Evolutionary conservation across 2,888 invertebrate species (phyloP), one percentile per base, ranked within the genome.

Genomic region (Timandra comae): DNA sequence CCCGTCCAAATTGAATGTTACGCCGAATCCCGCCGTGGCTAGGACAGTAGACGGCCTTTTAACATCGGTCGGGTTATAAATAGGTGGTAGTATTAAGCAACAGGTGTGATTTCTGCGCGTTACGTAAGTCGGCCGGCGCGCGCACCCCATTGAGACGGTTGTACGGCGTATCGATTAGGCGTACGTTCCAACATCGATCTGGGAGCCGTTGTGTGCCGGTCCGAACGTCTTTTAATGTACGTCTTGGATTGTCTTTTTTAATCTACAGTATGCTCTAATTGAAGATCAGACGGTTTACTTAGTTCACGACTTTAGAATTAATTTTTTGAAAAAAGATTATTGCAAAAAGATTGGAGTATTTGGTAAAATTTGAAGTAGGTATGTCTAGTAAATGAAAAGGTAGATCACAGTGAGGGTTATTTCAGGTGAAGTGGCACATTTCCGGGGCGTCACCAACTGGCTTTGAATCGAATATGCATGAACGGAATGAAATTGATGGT

Each of bases 141-240:
- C 84, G 84, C 84, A 81, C 40, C 50, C 63, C 82, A 82, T 82
- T 84, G 71, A 82, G 68, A 41, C 52, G 60, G 74, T 80, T 64
- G 74, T 82, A 82, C 79, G 75, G 45, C 45, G 41, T 80, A 84
- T 84, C 79, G 81, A 81, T 79, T 70, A 60, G 66, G 61, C 61
- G 78, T 78, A 79, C 68, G 71, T 44, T 59, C 55, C 55, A 46
- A 55, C 65, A 77, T 79, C 77, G 79, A 78, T 76, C 73, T 56
- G 60, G 41, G 57, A 52, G 52, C 56, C 62, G 57, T 58, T 58
- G 64, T 68, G 63, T 62, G 59, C 56, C 52, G 53, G 55, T 60
- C 56, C 51, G 50, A 62, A 63, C 66, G 65, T 70, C 76, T 77
- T 77, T 68, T 63, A 61, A 72, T 46, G 34, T 54, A 44, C 60